phyloP scores from a whole-genome alignment of 2,113 vertebrate genomes.

The Sphyrna mokarran region DNA sequence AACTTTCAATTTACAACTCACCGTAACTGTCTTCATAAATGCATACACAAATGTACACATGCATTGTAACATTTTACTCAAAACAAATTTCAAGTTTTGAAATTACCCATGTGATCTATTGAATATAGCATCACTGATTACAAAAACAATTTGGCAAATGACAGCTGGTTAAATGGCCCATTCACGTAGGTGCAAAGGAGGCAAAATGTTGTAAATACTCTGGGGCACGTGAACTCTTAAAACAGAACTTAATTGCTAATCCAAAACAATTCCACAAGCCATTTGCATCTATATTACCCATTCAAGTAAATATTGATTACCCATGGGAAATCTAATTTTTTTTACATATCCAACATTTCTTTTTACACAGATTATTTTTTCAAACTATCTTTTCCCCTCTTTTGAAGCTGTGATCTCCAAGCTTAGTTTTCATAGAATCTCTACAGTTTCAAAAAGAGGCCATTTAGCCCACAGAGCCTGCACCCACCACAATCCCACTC shows the following conservation, averaged over 20 bases:
- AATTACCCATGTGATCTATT: not conserved
- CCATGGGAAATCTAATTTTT: slow-evolving; percentile 49
- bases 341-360: slow-evolving; percentile 25
- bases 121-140: not conserved
- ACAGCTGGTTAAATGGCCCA: not conserved
- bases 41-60: not conserved
- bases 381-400: slow-evolving; percentile 16
- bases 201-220: not conserved
- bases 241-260: not conserved
- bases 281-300: not conserved
- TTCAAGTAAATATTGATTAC: slow-evolving; percentile 52
- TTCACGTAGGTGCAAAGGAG: not conserved
- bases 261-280: not conserved
- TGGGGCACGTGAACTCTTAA: not conserved
- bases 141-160: not conserved
- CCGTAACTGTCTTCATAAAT: not conserved
- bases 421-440: slow-evolving; percentile 45
- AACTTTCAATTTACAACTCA: not conserved
- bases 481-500: too few relatives aligned
- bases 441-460: too few relatives aligned
- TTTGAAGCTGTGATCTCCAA: slow-evolving; percentile 47
- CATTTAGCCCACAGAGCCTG: too few relatives aligned
- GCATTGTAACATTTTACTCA: not conserved
- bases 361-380: slow-evolving; percentile 54
- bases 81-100: not conserved